phyloP scores from a whole-genome alignment of 2,888 invertebrate species.

The Leucophenga maculata region DNA sequence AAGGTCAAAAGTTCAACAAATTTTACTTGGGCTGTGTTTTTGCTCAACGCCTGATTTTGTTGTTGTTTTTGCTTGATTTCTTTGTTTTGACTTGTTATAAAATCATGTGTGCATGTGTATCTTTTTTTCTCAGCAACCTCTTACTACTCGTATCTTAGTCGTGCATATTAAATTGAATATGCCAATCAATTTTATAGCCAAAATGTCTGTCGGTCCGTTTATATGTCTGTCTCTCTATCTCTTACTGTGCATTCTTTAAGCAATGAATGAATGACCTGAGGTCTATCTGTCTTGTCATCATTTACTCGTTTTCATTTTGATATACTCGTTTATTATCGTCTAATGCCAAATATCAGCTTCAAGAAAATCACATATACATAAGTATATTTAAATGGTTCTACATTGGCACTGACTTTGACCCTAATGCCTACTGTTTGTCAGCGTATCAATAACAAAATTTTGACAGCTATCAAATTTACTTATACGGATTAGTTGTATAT shows the following conservation, averaged over 20 bases:
- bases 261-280: constrained; percentile 1
- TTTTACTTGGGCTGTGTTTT: constrained; percentile 1
- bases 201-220: neutral
- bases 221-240: neutral
- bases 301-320: too few relatives aligned
- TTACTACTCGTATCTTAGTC: too few relatives aligned
- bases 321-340: too few relatives aligned
- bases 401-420: too few relatives aligned
- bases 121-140: neutral
- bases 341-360: too few relatives aligned
- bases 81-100: constrained; percentile 17
- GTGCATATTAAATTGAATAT: constrained; percentile 10
- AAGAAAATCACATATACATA: too few relatives aligned
- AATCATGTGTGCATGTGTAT: constrained; percentile 29
- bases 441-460: too few relatives aligned
- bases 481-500: too few relatives aligned
- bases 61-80: neutral
- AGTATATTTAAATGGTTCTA: too few relatives aligned
- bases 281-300: neutral
- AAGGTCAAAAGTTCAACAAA: constrained; percentile 26
- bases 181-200: constrained; percentile 18
- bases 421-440: too few relatives aligned
- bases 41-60: neutral
- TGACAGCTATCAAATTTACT: too few relatives aligned
- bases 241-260: neutral